phyloP scores from a whole-genome alignment of 2,113 vertebrate species.

The Hucho hucho region DNA sequence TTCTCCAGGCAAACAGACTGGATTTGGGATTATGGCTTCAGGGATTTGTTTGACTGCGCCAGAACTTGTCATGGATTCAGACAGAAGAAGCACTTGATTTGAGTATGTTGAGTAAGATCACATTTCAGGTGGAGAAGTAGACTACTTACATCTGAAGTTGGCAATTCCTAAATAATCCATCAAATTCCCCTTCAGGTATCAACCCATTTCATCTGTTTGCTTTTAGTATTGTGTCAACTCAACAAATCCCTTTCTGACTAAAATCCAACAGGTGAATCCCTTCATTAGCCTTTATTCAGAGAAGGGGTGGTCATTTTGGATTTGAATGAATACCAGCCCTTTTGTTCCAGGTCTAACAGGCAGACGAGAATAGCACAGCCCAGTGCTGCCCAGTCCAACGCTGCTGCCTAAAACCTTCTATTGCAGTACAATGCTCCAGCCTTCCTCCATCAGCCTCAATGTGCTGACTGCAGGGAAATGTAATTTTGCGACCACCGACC shows the following conservation, averaged over 20 bases:
- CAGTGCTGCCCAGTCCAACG: not conserved
- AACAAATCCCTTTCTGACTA: not conserved
- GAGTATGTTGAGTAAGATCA: not conserved
- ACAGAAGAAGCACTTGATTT: not conserved
- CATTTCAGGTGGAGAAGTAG: not conserved
- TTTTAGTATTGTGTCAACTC: not conserved
- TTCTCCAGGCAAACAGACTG: not conserved
- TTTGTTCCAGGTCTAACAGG: not conserved
- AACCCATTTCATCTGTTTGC: not conserved
- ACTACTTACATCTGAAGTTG: not conserved
- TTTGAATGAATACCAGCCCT: not conserved
- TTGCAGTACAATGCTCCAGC: conserved; percentile 7
- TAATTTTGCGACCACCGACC: conserved; percentile 47
- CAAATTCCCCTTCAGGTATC: not conserved
- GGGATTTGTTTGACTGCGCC: not conserved
- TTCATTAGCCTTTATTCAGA: not conserved
- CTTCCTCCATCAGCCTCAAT: conserved; percentile 35
- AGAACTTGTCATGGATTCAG: not conserved
- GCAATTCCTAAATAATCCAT: not conserved
- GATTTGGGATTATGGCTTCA: not conserved
- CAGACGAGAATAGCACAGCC: not conserved
- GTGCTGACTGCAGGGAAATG: conserved; percentile 51
- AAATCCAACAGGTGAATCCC: not conserved
- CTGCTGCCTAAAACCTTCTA: not conserved
- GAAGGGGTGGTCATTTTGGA: not conserved